phyloP scores from a whole-genome alignment of 2,797 vertebrate genomes.

The Melanotaenia maccullochi region DNA sequence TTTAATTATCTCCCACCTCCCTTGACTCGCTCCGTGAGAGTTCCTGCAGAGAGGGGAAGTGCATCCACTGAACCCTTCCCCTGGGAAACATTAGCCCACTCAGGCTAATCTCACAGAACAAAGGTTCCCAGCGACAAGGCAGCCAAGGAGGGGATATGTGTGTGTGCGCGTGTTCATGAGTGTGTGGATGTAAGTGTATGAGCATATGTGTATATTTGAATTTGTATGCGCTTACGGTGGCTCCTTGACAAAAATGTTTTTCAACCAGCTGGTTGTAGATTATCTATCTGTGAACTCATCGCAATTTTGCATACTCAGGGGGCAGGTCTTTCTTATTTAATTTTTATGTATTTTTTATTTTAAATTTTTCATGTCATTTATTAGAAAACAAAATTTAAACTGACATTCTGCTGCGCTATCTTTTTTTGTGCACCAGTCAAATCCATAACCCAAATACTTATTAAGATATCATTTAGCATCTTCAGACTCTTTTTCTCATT shows the following conservation, averaged over 20 bases:
- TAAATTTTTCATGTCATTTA: not conserved
- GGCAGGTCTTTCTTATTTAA: not conserved
- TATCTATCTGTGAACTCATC: not conserved
- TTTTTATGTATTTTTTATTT: not conserved
- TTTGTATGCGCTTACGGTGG: constrained; percentile 35
- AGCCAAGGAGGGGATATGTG: constrained; percentile 75
- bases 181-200: constrained; percentile 3
- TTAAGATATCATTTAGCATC: not conserved
- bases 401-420: not conserved
- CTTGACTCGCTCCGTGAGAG: constrained; percentile 81
- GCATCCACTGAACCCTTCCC: constrained; percentile 87
- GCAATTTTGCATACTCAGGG: not conserved
- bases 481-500: constrained; percentile 20
- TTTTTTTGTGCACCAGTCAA: not conserved
- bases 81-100: constrained; percentile 87
- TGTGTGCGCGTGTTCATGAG: constrained; percentile 29
- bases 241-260: constrained; percentile 23
- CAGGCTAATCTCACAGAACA: constrained; percentile 88
- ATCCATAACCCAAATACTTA: not conserved
- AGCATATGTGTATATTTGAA: constrained; percentile 27
- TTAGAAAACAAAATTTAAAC: not conserved
- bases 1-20: constrained; percentile 87
- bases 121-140: constrained; percentile 82
- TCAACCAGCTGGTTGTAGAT: constrained; percentile 27
- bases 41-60: constrained; percentile 85